A percentile compares a stretch with the other conserved stretches of the same genome.
These are phyloP conservation scores for Trimorus sp. DNA, from an alignment of 2,888 invertebrate species.

Conservation along the genomic window DNA sequence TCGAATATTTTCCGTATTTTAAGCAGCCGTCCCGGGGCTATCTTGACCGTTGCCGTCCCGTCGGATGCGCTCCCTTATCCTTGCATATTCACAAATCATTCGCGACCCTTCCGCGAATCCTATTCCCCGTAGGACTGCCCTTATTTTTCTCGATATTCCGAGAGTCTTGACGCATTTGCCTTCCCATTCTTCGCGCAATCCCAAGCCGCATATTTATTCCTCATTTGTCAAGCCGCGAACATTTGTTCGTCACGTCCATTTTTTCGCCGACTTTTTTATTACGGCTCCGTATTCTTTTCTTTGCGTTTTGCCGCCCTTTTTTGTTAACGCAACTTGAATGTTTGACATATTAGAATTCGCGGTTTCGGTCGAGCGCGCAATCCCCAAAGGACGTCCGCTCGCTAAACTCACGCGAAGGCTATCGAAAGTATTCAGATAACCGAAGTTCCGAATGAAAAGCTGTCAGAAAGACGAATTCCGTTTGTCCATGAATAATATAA, in stretches of 20 bases:
- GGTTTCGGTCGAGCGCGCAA: conserved; percentile 25
- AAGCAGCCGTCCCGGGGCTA: conserved; percentile 78
- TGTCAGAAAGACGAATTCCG: conserved; percentile 56
- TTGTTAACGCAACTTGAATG: conserved; percentile 26
- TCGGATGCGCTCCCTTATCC: conserved; percentile 78
- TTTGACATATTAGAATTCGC: conserved; percentile 54
- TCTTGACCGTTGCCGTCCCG: conserved; percentile 79
- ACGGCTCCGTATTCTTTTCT: background rate
- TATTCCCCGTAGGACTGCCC: conserved; percentile 72
- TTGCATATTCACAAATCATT: conserved; percentile 82
- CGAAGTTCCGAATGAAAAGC: conserved; percentile 62
- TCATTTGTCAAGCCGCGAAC: conserved; percentile 59
- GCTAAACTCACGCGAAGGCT: conserved; percentile 48
- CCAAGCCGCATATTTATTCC: conserved; percentile 57
- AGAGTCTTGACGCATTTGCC: conserved; percentile 58
- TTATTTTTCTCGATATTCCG: conserved; percentile 63
- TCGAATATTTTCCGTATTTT: conserved; percentile 81
- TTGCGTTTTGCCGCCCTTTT: background rate
- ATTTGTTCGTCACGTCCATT: conserved; percentile 19
- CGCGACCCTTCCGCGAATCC: conserved; percentile 74
- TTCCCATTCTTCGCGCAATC: conserved; percentile 52
- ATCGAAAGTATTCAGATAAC: conserved; percentile 61
- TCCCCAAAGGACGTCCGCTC: conserved; percentile 49
- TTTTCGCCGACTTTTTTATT: conserved; percentile 8
- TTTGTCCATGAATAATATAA: conserved; percentile 59